Conservation (phyloP, 2,888 invertebrate species). For the Gymnoscelis rufifasciata region DNA sequence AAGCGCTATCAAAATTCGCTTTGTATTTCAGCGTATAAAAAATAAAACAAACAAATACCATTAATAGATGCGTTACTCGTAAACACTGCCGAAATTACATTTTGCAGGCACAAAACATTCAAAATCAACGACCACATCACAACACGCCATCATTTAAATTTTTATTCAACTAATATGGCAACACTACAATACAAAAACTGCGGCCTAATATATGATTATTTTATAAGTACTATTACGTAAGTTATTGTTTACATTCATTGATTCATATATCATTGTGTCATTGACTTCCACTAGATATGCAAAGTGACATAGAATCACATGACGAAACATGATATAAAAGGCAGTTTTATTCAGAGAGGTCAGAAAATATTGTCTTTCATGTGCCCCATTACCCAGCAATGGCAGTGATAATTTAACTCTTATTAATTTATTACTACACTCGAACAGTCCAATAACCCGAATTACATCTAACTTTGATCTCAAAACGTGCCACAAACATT, state of each 20-base stretch:
- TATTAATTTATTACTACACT: constrained; percentile 1
- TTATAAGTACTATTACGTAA: background rate
- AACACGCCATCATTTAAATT: constrained; percentile 1
- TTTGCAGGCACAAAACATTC: no score
- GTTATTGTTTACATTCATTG: background rate
- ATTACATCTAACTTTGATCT: constrained; percentile 13
- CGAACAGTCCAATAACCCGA: constrained; percentile 11
- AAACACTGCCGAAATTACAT: no score
- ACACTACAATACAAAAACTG: constrained; percentile 14
- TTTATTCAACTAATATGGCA: constrained; percentile 17
- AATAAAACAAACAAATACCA: background rate
- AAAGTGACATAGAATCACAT: background rate
- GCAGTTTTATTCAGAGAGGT: background rate
- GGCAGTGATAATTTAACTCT: constrained; percentile 12
- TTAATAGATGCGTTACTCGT: no score
- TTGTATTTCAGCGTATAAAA: background rate
- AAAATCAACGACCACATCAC: no score
- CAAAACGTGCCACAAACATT: background rate
- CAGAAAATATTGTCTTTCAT: constrained; percentile 1
- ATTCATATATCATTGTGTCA: background rate
- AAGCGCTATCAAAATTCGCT: no score
- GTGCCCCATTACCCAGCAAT: background rate
- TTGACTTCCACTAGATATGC: background rate
- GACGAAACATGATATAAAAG: background rate
- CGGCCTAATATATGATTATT: constrained; percentile 1